Percentiles rank a stretch among this genome's conserved stretches.
Conservation (phyloP, 2,113 vertebrate genomes). For the Cygnus atratus region DNA sequence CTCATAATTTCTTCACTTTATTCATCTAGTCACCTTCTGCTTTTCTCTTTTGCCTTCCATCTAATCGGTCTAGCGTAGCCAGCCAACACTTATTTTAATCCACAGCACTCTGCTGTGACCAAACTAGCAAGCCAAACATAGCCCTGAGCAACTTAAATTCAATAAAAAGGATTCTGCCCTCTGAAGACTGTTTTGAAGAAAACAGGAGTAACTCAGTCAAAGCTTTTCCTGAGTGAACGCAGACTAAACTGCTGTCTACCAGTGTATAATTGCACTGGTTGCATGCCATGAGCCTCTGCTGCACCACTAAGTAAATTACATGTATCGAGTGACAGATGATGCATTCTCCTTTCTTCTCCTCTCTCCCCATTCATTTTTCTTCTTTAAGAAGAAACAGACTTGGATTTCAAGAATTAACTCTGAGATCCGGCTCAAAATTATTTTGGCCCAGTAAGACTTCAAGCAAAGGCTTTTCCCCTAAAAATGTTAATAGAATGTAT, state of each 20-base stretch:
- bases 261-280: rapidly evolving
- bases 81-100: neutral
- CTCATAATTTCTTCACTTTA: neutral
- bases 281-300: neutral
- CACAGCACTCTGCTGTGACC: neutral
- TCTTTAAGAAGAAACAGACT: neutral
- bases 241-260: neutral
- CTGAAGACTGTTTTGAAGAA: neutral
- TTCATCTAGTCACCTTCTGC: neutral
- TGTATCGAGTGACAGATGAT: neutral
- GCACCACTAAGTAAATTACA: neutral
- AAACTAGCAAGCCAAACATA: neutral
- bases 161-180: neutral
- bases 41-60: neutral
- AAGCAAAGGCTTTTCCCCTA: neutral
- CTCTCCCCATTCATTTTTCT: neutral
- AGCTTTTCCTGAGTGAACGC: neutral
- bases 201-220: neutral
- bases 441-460: neutral
- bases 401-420: neutral
- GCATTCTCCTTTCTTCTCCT: neutral
- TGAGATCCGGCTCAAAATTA: neutral
- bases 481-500: neutral
- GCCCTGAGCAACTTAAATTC: neutral
- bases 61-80: rapidly evolving